A percentile compares a stretch with the other conserved stretches of the same genome.
Evolutionary conservation across 64 coral and sea anemone species (phyloP).

Genomic region (Astreopora myriophthalma): DNA sequence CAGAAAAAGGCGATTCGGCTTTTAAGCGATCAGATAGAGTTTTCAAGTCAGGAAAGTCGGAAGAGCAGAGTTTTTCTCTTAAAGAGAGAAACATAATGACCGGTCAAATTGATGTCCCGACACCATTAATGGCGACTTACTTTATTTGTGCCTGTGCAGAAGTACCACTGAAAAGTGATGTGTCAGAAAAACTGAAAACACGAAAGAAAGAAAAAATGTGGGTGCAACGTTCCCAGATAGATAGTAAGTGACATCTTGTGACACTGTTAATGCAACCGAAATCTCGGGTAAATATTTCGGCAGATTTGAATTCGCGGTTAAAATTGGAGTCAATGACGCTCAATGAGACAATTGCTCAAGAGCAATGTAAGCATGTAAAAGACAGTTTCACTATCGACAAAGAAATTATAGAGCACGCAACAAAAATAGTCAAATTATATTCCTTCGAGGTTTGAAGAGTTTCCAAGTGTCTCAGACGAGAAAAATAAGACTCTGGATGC

Average conservation of each 20-base stretch:
- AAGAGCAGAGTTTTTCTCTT: neutral
- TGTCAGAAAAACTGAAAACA: neutral
- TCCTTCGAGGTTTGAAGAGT: neutral
- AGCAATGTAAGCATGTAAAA: neutral
- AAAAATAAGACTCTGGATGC: neutral
- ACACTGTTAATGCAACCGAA: neutral
- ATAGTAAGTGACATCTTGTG: no score
- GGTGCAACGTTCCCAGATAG: neutral
- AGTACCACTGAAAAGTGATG: neutral
- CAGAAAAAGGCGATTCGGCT: neutral
- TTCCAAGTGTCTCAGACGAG: neutral
- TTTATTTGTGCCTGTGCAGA: neutral
- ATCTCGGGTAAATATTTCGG: neutral
- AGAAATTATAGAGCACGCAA: neutral
- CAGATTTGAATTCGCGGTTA: neutral
- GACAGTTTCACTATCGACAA: neutral
- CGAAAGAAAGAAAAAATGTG: neutral
- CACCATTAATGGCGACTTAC: neutral
- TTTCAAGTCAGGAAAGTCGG: neutral
- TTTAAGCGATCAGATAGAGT: neutral
- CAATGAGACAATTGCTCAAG: constrained; percentile 19
- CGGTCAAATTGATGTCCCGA: neutral
- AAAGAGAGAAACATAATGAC: neutral
- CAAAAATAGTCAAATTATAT: neutral
- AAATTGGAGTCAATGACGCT: neutral